Evolutionary conservation across 2,888 invertebrate species (phyloP).

Genomic region (Pammene fasciana): DNA sequence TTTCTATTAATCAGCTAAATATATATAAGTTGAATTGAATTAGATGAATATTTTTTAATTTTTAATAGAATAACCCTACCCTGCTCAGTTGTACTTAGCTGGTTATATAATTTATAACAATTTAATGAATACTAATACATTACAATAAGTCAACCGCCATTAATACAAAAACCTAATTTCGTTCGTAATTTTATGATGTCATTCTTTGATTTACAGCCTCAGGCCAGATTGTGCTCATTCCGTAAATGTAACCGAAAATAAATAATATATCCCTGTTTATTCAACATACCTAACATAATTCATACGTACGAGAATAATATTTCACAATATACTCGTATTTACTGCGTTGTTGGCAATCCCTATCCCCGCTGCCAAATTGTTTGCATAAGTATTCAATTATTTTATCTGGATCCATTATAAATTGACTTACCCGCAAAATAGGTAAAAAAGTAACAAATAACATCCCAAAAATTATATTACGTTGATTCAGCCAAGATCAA

Average conservation of each 20-base stretch:
- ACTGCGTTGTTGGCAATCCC: neutral
- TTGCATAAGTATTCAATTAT: too few species aligned
- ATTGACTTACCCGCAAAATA: too few species aligned
- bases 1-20: too few species aligned
- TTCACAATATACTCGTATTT: neutral
- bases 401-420: too few species aligned
- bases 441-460: too few species aligned
- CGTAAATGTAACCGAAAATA: slow-evolving; percentile 6
- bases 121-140: neutral
- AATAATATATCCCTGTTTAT: slow-evolving; percentile 4
- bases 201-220: slow-evolving; percentile 15
- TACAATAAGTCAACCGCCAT: too few species aligned
- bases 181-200: slow-evolving; percentile 4
- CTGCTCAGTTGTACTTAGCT: too few species aligned
- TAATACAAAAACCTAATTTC: neutral
- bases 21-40: too few species aligned
- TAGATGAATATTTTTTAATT: too few species aligned
- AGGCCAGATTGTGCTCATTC: slow-evolving; percentile 4
- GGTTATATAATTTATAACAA: neutral
- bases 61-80: too few species aligned
- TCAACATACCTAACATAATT: slow-evolving; percentile 9
- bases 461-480: neutral
- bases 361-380: neutral
- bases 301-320: neutral
- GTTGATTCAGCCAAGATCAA: neutral